Conservation (phyloP, 2,797 vertebrate species). For the Decapterus maruadsi region DNA sequence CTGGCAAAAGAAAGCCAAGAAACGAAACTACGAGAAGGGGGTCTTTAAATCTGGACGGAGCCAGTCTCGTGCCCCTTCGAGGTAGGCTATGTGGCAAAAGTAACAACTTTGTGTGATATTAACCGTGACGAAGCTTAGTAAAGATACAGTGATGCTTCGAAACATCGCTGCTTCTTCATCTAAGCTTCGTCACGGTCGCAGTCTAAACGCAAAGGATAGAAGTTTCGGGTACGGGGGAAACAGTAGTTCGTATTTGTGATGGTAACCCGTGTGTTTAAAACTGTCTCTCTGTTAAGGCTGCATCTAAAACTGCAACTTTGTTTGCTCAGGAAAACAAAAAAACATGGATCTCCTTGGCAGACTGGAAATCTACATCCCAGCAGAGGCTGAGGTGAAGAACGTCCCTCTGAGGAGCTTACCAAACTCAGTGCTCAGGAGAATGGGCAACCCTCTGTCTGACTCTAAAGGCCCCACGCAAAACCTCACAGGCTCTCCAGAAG, state of each 20-base stretch:
- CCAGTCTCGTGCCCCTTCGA: not conserved
- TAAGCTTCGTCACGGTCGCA: too few relatives aligned
- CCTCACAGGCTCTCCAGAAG: conserved; percentile 17
- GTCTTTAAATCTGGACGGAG: too few relatives aligned
- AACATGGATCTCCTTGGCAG: conserved; percentile 43
- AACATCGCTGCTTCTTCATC: too few relatives aligned
- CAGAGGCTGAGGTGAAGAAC: conserved; percentile 70
- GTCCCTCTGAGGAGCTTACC: conserved; percentile 59
- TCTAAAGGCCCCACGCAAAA: not conserved
- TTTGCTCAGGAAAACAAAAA: conserved; percentile 25
- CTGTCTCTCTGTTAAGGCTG: not conserved
- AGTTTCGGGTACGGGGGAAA: too few relatives aligned
- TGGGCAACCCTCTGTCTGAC: conserved; percentile 33
- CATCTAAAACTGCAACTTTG: not conserved
- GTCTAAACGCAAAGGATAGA: too few relatives aligned
- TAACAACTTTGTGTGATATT: too few relatives aligned
- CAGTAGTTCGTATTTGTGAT: too few relatives aligned
- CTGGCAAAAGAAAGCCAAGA: too few relatives aligned
- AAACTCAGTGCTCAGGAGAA: conserved; percentile 35
- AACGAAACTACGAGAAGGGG: too few relatives aligned
- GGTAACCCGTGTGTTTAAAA: not conserved
- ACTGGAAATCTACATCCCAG: conserved; percentile 76
- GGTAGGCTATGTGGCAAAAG: not conserved
- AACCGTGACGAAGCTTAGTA: too few relatives aligned
- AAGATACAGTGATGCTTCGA: too few relatives aligned